These are phyloP conservation scores for Cerceris rybyensis DNA, from an alignment of 2,888 invertebrate genomes.

Conservation along the genomic window DNA sequence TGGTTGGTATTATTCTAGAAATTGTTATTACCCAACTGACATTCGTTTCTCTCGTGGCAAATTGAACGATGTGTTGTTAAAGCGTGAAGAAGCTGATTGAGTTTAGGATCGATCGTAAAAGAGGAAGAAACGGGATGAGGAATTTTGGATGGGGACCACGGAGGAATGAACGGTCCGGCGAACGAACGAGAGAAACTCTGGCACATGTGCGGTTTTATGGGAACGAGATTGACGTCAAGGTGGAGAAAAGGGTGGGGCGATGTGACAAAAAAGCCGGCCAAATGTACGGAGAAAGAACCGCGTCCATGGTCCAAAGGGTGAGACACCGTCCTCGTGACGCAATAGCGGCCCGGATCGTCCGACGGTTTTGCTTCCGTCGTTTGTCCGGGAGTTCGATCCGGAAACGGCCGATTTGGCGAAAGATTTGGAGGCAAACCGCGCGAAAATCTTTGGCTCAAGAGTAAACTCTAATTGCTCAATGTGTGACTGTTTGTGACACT, in stretches of 20 bases:
- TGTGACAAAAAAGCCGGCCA: conserved; percentile 38
- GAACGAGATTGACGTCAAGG: conserved; percentile 54
- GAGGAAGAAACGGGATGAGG: neutral
- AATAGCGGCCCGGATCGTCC: neutral
- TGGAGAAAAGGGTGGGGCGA: conserved; percentile 6
- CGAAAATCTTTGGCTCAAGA: too few relatives aligned
- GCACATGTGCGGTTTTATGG: conserved; percentile 49
- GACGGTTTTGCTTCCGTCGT: neutral
- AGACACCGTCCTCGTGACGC: neutral
- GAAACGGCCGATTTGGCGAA: too few relatives aligned
- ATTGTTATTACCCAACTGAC: too few relatives aligned
- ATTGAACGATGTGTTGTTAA: neutral
- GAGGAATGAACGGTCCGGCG: neutral
- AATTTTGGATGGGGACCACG: neutral
- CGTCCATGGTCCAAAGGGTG: conserved; percentile 3
- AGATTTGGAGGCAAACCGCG: too few relatives aligned
- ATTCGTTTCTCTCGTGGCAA: neutral
- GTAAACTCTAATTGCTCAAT: too few relatives aligned
- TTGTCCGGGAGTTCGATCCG: neutral
- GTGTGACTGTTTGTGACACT: too few relatives aligned
- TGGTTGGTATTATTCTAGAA: too few relatives aligned
- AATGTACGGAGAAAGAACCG: conserved; percentile 2
- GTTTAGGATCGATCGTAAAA: neutral
- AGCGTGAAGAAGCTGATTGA: too few relatives aligned
- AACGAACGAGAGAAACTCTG: conserved; percentile 8